Base-by-base conservation (phyloP, 2,113 vertebrate genomes). In the Hippocampus abdominalis region DNA sequence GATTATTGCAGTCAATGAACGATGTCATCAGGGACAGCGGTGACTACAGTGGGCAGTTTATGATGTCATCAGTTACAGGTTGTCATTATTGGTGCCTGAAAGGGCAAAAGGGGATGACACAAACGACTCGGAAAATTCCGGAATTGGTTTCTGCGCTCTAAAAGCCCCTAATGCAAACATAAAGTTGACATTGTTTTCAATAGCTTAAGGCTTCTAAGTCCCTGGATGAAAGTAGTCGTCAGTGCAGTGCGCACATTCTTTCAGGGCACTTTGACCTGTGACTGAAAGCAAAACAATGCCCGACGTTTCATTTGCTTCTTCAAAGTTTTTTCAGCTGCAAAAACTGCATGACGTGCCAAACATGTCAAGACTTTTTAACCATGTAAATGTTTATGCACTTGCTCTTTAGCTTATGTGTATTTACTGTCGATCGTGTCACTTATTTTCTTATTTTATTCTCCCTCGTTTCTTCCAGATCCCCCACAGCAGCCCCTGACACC, bases 391-490 rank as follows among this genome's bases (percentile, higher is more conserved):
- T 32, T 6, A 36, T 36, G 0, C 5, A 6, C 0, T 36, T 6
- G 32, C 32, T 36, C 32, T 36, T 36, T 36, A 36, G 32, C 32
- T 36, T 36, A 36, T 36, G 32, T 6, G 32, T 36, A 36, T 36
- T 36, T 36, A 36, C 32, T 36, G 32, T 36, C 5, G 32, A 6
- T 1, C 0, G 32, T 32, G 32, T 6, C 32, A 36, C 32, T 5
- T 36, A 6, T 36, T 36, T 36, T 6, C 5, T 36, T 36, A 7
- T 36, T 6, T 6, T 18, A 23, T 57, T 32, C 46, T 0, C 54
- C 1, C 44, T 39, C 54, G 4, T 67, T 0, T 57, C 27, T 54
- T 21, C 40, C 64, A 92, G 91, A 69, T 80, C 48, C 16, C 32
- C 71, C 65, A 68, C 72, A 23, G 54, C 23, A 48, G 46, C 73